A percentile compares a stretch with the other conserved stretches of the same genome.
Conservation (phyloP, 2,113 vertebrate species). For the Zingel zingel region DNA sequence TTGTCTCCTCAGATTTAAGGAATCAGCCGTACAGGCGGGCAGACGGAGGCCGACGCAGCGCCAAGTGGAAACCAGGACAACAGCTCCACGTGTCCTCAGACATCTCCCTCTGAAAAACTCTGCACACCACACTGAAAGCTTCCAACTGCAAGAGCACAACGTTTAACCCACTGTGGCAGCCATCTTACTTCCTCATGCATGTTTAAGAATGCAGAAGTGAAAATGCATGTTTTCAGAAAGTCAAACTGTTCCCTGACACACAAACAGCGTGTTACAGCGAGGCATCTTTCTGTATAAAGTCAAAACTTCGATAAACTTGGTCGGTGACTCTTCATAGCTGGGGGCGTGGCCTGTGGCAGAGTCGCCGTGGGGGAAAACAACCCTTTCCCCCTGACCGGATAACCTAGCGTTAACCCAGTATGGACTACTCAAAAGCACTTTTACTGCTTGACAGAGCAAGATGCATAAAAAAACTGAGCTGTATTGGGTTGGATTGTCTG, state of each 20-base stretch:
- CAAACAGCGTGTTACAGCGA: not conserved
- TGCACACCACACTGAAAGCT: not conserved
- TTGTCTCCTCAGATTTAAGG: slow-evolving; percentile 85
- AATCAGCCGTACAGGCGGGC: slow-evolving; percentile 93
- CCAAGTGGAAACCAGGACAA: slow-evolving; percentile 87
- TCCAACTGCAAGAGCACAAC: not conserved
- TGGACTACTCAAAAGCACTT: too few species aligned
- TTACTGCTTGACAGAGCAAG: too few species aligned
- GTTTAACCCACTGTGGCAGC: not conserved
- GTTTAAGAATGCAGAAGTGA: slow-evolving; percentile 8
- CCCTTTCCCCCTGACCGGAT: too few species aligned
- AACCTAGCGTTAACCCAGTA: too few species aligned
- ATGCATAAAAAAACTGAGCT: too few species aligned
- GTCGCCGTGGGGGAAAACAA: too few species aligned
- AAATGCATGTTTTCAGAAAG: not conserved
- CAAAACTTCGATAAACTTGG: not conserved
- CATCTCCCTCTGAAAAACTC: slow-evolving; percentile 85
- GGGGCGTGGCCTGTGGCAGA: too few species aligned
- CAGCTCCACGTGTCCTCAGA: slow-evolving; percentile 88
- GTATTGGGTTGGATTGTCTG: too few species aligned
- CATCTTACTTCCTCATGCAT: not conserved
- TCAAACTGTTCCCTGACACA: not conserved
- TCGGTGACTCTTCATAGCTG: too few species aligned
- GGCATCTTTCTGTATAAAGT: not conserved
- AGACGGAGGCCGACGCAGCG: slow-evolving; percentile 87